Base-by-base conservation (phyloP, 1,140 invertebrate genomes). In the Achroia grisella region DNA sequence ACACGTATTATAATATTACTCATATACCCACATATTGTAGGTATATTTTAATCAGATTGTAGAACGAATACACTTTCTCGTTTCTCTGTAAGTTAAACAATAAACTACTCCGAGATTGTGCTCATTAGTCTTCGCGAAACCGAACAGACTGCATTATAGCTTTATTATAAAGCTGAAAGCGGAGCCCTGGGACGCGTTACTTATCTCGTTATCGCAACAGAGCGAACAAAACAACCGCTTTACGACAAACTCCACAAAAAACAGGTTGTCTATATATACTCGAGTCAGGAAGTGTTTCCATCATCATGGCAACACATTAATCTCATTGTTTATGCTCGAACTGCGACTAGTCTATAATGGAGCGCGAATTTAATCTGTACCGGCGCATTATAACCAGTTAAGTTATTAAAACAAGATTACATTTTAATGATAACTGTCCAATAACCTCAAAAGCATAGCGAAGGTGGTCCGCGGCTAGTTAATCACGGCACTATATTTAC, bases 401-500 rank as follows among this genome's bases (percentile, higher is more conserved):
- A 47, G 29, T 47, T 40, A 41, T 41, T 48, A 41, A 41, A 41
- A 35, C 32, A 14, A 41, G 45, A 48, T 48, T 48, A 40, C 39
- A 41, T 48, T 48, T 46, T 39, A 47, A 41, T 36, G 46, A 39
- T 49, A 43, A 49, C 36, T 44, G 37, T 12, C 42, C 41, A 44
- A 44, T 44, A 45, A 35, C 39, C 48, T 44, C 39, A 41, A 41
- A 48, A 23, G 32, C 9, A 23, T 23, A 23, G 17, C 34, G 34
- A 35, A 33, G 45, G 45, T 45, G 44, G 44, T 39, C 44, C 12
- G 17, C 37, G 14, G 44, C 31, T 31, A 39, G 41, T 23, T 35
- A 41, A 52, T 37, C 28, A 37, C 33, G 33, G 11, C 43, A 52
- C 49, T 36, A 32, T 52, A 52, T 52, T 52, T 46, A 52, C 49